Base-by-base conservation (phyloP, 2,113 vertebrate species). In the Sclerurus mexicanus region DNA sequence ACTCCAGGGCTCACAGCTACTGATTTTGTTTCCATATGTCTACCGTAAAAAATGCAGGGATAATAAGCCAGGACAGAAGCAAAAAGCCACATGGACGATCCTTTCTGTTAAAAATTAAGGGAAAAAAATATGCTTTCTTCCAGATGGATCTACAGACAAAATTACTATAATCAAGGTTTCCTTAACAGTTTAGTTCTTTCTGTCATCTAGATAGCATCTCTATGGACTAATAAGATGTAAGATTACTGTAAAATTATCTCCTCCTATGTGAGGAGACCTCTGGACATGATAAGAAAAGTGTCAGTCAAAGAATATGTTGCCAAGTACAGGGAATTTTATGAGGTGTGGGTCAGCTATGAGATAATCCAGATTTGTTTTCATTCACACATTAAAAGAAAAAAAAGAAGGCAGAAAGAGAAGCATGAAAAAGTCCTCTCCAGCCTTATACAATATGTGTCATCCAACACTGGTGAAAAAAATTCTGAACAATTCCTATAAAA, bases 201-300 rank as follows among this genome's bases (percentile, higher is more conserved):
- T 46, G 30, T 12, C 23, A 44, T 88, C 58, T 73, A 66, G 23
- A 63, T 63, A 84, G 6, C 12, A 59, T 35, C 35, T 46, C 12
- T 71, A 1, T 71, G 25, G 31, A 46, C 60, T 8, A 72, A 73
- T 33, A 66, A 44, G 42, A 69, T 31, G 7, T 47, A 39, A 87
- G 17, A 52, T 56, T 55, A 50, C 14, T 44, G 5, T 59, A 80
- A 80, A 44, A 69, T 76, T 87, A 19, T 14, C 13, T 80, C 25
- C 6, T 56, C 12, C 40, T 2, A 1, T 55, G 3, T 3, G 2
- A 69, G 9, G 9, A 72, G 3, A 64, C 4, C 3, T 60, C 30
- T 79, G 16, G 19, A 50, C 25, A 68, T 50, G 12, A 28, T 28
- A 75, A 72, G 7, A 9, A 47, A 27, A 85, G 4, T 4, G 58